phyloP scores from a whole-genome alignment of 2,797 vertebrate species.

The Aplochiton taeniatus region DNA sequence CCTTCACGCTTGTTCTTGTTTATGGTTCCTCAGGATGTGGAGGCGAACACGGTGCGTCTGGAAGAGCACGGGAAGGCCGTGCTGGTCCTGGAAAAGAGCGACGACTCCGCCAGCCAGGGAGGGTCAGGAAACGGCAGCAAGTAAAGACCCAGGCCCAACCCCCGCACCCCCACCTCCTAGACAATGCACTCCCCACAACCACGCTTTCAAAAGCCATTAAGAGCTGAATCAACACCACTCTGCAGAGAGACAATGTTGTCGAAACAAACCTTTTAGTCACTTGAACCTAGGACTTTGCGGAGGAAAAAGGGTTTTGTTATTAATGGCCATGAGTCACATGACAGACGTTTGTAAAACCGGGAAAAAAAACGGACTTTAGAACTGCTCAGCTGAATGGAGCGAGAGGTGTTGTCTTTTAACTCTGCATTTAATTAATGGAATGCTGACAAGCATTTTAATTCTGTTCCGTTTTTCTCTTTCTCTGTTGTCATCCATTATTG shows the following conservation, averaged over 20 bases:
- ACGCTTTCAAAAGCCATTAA: background rate
- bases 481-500: background rate
- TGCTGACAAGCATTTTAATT: constrained; percentile 19
- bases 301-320: constrained; percentile 15
- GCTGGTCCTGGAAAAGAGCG: constrained; percentile 89
- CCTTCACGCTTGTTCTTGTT: background rate
- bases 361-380: constrained; percentile 40
- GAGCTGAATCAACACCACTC: background rate
- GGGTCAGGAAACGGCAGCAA: constrained; percentile 73
- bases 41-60: constrained; percentile 94
- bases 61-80: constrained; percentile 94
- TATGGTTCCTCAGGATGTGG: constrained; percentile 82
- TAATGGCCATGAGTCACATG: constrained; percentile 17
- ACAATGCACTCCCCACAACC: background rate
- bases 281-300: background rate
- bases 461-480: background rate
- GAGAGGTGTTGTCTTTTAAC: constrained; percentile 39
- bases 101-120: constrained; percentile 63
- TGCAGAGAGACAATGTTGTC: background rate
- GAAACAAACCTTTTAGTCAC: constrained; percentile 3
- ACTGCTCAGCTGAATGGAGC: constrained; percentile 19
- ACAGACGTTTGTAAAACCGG: constrained; percentile 6
- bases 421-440: constrained; percentile 19
- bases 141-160: constrained; percentile 49
- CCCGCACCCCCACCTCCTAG: background rate